phyloP scores from a whole-genome alignment of 2,113 vertebrate species.

The Isichthys henryi region DNA sequence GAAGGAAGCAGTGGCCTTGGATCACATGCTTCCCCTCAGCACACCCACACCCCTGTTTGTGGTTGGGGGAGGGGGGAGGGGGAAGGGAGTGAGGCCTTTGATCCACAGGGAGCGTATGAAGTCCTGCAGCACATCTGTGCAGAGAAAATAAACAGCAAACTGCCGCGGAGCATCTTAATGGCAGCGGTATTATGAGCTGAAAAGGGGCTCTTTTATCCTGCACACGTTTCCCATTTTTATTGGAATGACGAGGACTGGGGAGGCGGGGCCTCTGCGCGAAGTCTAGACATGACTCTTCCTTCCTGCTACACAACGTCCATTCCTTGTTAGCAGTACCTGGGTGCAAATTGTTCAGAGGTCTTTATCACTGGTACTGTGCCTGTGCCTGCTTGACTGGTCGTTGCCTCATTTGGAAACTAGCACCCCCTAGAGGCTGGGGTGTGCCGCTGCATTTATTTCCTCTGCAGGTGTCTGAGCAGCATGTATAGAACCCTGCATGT shows the following conservation, averaged over 20 bases:
- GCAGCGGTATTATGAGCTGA: not conserved
- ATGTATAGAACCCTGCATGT: not conserved
- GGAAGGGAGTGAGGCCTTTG: not conserved
- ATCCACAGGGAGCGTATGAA: not conserved
- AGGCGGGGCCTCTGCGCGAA: not conserved
- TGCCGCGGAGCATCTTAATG: not conserved
- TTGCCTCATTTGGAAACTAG: not conserved
- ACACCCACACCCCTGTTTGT: not conserved
- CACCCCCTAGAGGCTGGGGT: not conserved
- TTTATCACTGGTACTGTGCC: not conserved
- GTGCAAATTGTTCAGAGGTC: not conserved
- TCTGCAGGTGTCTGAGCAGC: not conserved
- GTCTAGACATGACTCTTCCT: not conserved
- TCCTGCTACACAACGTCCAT: not conserved
- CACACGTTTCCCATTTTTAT: not conserved
- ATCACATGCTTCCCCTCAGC: not conserved
- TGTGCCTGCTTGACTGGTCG: not conserved
- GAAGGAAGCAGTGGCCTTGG: not conserved
- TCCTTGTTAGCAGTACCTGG: not conserved
- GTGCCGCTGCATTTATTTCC: not conserved
- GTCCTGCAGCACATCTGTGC: conserved; percentile 5
- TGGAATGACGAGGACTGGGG: not conserved
- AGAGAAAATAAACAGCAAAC: conserved; percentile 9
- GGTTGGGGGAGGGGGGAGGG: not conserved
- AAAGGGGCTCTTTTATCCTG: not conserved